A percentile compares a stretch with the other conserved stretches of the same genome.
Evolutionary conservation across 2,113 vertebrate genomes (phyloP).

Genomic region (Passer montanus): DNA sequence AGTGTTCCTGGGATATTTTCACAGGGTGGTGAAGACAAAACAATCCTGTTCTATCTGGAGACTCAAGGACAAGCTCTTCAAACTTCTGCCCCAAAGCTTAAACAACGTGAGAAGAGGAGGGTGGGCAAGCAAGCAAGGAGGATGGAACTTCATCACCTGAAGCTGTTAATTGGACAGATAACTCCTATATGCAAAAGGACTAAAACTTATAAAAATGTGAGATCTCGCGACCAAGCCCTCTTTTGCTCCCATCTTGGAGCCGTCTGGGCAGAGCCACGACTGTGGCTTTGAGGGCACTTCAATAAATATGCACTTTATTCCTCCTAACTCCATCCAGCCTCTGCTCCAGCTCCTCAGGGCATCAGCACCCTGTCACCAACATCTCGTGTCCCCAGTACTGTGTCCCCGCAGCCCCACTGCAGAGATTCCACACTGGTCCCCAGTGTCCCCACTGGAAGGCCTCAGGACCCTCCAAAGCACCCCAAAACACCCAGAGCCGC

Average conservation of each 20-base stretch:
- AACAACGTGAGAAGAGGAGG: not conserved
- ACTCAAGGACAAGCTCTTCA: not conserved
- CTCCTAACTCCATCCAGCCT: not conserved
- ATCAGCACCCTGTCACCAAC: not conserved
- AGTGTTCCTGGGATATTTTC: not conserved
- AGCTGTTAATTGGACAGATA: not conserved
- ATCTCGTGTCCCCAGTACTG: too few relatives aligned
- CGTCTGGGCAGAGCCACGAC: not conserved
- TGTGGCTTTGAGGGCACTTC: not conserved
- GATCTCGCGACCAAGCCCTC: not conserved
- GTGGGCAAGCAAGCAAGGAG: not conserved
- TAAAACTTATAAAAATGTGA: not conserved
- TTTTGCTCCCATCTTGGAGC: not conserved
- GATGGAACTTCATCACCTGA: not conserved
- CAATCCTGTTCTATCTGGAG: not conserved
- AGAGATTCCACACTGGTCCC: accelerated
- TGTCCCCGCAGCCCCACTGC: accelerated
- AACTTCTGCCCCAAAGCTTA: not conserved
- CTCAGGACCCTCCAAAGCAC: not conserved
- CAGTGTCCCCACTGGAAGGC: not conserved
- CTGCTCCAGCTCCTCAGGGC: not conserved
- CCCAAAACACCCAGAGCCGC: not conserved
- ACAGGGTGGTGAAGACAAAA: not conserved
- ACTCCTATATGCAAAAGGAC: not conserved
- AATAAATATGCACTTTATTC: not conserved